A percentile compares a stretch with the other conserved stretches of the same genome.
Conservation (phyloP, 1,140 invertebrate genomes). For the Drosophila bocqueti region DNA sequence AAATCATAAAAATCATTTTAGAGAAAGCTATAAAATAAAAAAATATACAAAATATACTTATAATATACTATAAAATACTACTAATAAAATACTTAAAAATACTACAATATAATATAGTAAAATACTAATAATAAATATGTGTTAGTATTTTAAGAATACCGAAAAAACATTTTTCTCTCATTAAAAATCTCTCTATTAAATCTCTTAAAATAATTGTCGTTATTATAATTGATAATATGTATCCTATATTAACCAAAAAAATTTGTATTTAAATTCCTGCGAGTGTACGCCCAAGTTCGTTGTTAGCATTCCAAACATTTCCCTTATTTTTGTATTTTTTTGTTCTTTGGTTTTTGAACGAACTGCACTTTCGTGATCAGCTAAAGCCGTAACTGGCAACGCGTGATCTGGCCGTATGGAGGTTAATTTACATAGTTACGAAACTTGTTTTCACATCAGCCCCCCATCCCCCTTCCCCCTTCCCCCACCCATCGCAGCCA, state of each 20-base stretch:
- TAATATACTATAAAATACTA: neutral
- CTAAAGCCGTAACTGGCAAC: conserved; percentile 25
- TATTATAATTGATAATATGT: neutral
- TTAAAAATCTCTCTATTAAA: neutral
- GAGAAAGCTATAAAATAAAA: neutral
- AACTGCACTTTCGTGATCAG: conserved; percentile 28
- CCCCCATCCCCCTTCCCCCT: neutral
- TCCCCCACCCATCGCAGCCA: conserved; percentile 2
- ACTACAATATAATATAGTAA: neutral
- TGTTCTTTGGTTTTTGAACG: conserved; percentile 1
- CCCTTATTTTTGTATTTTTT: neutral
- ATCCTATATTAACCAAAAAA: neutral
- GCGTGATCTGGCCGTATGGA: conserved; percentile 38
- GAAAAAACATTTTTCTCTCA: no score
- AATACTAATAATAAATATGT: neutral
- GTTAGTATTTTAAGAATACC: no score
- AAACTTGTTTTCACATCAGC: conserved; percentile 40
- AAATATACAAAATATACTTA: neutral
- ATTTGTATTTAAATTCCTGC: neutral
- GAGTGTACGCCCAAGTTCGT: conserved; percentile 1
- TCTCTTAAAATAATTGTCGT: fast-evolving
- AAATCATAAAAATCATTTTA: neutral
- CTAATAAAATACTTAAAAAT: neutral
- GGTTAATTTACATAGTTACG: conserved; percentile 47
- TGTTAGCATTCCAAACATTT: conserved; percentile 3